A percentile compares a stretch with the other conserved stretches of the same genome.
phyloP scores from a whole-genome alignment of 1,140 invertebrate genomes.

The Lordiphosa mommai region DNA sequence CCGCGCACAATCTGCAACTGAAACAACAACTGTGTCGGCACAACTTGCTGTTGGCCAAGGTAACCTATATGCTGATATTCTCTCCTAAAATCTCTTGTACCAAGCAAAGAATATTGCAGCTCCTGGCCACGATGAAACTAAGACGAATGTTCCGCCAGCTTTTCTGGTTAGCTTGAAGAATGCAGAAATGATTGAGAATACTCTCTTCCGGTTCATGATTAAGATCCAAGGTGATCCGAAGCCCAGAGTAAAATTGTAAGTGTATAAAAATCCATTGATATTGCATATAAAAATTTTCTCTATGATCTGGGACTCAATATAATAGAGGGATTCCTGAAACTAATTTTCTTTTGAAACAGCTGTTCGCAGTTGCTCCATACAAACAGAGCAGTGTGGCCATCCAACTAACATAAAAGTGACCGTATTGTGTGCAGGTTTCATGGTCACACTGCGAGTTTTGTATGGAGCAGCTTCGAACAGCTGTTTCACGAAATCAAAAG shows the following conservation, averaged over 20 bases:
- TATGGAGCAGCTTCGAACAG: too few species aligned
- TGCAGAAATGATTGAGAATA: conserved; percentile 92
- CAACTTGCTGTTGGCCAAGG: conserved; percentile 91
- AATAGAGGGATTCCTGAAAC: too few species aligned
- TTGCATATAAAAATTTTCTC: too few species aligned
- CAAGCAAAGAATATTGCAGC: conserved; percentile 10
- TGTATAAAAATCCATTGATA: conserved; percentile 35
- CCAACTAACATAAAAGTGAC: too few species aligned
- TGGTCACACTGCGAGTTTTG: too few species aligned
- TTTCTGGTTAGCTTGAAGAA: conserved; percentile 92
- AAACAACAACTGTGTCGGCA: conserved; percentile 90
- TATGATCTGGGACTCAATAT: too few species aligned
- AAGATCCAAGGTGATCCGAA: conserved; percentile 93
- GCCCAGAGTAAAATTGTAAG: conserved; percentile 92
- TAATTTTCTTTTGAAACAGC: too few species aligned
- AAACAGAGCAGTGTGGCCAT: too few species aligned
- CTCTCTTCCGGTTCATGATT: conserved; percentile 93
- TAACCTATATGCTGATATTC: conserved; percentile 77
- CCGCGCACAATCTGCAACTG: conserved; percentile 89
- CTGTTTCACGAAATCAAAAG: too few species aligned
- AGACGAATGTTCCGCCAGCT: conserved; percentile 87
- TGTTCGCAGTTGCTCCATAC: too few species aligned
- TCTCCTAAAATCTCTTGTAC: too few species aligned
- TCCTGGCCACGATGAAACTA: conserved; percentile 83
- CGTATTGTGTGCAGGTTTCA: too few species aligned